These are phyloP conservation scores for Hydrolagus affinis DNA, from an alignment of 2,113 vertebrate genomes.

Conservation along the genomic window DNA sequence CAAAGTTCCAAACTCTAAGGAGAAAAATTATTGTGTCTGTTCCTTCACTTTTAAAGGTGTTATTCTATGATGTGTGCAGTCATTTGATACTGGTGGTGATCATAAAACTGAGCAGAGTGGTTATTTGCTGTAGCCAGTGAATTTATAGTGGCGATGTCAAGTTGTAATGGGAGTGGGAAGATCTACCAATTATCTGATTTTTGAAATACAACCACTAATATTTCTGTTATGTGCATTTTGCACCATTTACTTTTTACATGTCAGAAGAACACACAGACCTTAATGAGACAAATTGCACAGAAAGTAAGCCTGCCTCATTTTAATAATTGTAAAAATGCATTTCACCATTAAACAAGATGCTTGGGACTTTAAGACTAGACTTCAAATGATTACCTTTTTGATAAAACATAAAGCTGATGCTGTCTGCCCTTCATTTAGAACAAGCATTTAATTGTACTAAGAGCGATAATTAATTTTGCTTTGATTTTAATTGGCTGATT, in stretches of 20 bases:
- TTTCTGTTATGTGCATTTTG: not conserved
- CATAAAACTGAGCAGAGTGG: constrained; percentile 4
- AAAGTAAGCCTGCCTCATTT: not conserved
- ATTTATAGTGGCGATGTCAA: not conserved
- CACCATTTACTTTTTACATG: not conserved
- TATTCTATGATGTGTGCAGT: not conserved
- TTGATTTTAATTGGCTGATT: not conserved
- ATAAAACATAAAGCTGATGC: not conserved
- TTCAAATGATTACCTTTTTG: not conserved
- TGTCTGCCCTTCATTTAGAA: constrained; percentile 16
- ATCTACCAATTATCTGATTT: constrained; percentile 28
- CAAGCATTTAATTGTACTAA: not conserved
- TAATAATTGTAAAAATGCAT: not conserved
- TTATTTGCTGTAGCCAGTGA: not conserved
- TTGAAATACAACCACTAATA: constrained; percentile 14
- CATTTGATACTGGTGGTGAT: not conserved
- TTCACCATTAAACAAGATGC: not conserved
- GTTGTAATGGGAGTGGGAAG: not conserved
- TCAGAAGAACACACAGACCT: constrained; percentile 4
- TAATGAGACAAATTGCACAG: not conserved
- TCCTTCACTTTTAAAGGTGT: not conserved
- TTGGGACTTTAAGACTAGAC: not conserved
- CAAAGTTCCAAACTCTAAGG: not conserved
- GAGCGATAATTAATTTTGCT: not conserved
- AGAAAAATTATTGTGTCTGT: not conserved